Percentiles rank a stretch among this genome's conserved stretches.
phyloP scores from a whole-genome alignment of 2,113 vertebrate genomes.

The Ptilonorhynchus violaceus region DNA sequence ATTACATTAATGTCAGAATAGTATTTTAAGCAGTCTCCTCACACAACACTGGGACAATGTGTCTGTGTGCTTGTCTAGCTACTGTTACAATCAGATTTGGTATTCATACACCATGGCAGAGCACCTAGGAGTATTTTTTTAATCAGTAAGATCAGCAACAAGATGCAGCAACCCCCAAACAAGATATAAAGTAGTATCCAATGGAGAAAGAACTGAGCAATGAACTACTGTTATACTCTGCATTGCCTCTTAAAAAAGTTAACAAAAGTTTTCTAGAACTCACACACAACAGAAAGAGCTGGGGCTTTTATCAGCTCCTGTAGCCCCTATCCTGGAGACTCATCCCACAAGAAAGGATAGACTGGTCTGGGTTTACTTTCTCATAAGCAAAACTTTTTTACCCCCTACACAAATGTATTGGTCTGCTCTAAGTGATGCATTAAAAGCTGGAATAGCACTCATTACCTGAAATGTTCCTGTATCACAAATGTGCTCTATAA shows the following conservation, averaged over 20 bases:
- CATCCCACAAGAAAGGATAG: background rate
- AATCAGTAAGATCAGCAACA: background rate
- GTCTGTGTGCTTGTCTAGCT: background rate
- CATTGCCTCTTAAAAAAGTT: background rate
- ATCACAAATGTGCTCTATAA: background rate
- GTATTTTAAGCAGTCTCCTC: background rate
- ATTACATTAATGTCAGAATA: background rate
- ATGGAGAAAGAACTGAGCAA: background rate
- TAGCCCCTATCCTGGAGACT: background rate
- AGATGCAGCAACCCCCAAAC: background rate
- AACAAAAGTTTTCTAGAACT: background rate
- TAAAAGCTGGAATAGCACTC: background rate
- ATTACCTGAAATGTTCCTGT: background rate
- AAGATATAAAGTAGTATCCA: background rate
- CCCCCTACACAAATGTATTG: background rate
- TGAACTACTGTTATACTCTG: background rate
- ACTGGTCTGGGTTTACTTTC: background rate
- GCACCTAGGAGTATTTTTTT: background rate
- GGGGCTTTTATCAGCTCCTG: background rate
- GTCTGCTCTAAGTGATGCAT: background rate
- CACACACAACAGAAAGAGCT: background rate
- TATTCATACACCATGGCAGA: background rate
- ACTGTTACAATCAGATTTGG: background rate
- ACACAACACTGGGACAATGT: background rate
- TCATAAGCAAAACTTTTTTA: background rate